Conservation (phyloP, 2,113 vertebrate species). For the Hippocampus abdominalis region DNA sequence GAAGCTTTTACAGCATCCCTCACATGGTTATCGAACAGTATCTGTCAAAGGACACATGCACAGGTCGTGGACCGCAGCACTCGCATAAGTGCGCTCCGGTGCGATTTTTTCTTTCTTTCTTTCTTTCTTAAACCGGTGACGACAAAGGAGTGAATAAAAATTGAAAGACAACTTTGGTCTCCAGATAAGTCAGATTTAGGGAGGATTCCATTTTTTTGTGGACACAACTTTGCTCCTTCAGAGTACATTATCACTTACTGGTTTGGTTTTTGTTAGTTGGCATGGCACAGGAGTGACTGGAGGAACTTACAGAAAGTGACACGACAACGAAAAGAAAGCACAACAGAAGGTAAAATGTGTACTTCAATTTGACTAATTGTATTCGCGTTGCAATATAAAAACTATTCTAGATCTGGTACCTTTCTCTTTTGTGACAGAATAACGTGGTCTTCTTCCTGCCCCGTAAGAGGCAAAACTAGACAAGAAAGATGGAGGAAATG, state of each 20-base stretch:
- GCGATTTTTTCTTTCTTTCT: constrained; percentile 2
- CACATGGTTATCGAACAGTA: not conserved
- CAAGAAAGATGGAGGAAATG: constrained; percentile 57
- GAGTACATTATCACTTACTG: not conserved
- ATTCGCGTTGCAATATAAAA: not conserved
- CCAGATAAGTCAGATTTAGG: not conserved
- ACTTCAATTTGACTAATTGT: not conserved
- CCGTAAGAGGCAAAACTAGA: constrained; percentile 1
- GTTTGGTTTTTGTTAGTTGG: not conserved
- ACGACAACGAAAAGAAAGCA: constrained; percentile 5
- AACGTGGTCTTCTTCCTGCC: not conserved
- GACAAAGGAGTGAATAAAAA: constrained; percentile 19
- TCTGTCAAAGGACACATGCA: not conserved
- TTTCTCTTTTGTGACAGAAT: not conserved
- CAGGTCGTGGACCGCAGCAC: constrained; percentile 15
- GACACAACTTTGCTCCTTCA: not conserved
- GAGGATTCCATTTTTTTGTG: not conserved
- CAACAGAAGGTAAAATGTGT: constrained; percentile 17
- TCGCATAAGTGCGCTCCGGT: constrained; percentile 2
- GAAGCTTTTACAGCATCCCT: constrained; percentile 1
- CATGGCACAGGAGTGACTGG: not conserved
- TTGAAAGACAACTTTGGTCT: not conserved
- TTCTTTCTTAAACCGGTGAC: constrained; percentile 22
- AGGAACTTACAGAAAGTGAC: not conserved
- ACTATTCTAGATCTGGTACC: not conserved